Conservation (phyloP, 2,888 invertebrate species). For the Andrena fulva region DNA sequence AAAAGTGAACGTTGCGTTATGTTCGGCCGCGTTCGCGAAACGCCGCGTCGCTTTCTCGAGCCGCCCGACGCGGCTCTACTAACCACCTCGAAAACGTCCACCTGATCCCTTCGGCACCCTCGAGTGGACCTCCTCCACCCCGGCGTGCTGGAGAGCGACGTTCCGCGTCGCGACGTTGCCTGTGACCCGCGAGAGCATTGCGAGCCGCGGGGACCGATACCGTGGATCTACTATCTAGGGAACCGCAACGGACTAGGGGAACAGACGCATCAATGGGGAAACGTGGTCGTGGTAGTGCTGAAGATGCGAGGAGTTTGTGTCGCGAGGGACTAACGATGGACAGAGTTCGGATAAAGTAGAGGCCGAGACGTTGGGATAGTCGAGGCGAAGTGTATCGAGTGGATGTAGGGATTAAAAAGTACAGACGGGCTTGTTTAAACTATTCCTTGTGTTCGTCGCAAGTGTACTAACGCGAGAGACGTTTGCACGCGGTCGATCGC, state of each 20-base stretch:
- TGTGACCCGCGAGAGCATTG: neutral
- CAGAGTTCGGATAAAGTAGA: neutral
- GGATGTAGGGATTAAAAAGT: slow-evolving; percentile 8
- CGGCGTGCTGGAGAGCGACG: no score
- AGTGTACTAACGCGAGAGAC: slow-evolving; percentile 53
- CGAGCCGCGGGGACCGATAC: neutral
- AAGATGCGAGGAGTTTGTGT: neutral
- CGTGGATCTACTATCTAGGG: neutral
- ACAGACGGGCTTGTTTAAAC: neutral
- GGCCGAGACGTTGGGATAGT: slow-evolving; percentile 9
- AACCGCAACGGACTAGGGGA: neutral
- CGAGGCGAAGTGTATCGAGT: neutral
- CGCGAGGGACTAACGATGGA: neutral
- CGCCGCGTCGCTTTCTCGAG: slow-evolving; percentile 70
- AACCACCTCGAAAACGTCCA: slow-evolving; percentile 59
- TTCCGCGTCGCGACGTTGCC: no score
- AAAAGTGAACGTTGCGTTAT: slow-evolving; percentile 73
- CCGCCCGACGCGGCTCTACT: slow-evolving; percentile 40
- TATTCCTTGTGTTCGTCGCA: slow-evolving; percentile 31
- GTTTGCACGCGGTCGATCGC: slow-evolving; percentile 67
- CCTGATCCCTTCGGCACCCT: neutral
- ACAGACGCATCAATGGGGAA: neutral
- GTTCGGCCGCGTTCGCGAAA: slow-evolving; percentile 59
- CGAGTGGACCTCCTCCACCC: neutral
- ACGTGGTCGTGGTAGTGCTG: neutral